Percentiles rank a stretch among this genome's conserved stretches.
phyloP scores from a whole-genome alignment of 2,113 vertebrate species.

The Hydropotes inermis region DNA sequence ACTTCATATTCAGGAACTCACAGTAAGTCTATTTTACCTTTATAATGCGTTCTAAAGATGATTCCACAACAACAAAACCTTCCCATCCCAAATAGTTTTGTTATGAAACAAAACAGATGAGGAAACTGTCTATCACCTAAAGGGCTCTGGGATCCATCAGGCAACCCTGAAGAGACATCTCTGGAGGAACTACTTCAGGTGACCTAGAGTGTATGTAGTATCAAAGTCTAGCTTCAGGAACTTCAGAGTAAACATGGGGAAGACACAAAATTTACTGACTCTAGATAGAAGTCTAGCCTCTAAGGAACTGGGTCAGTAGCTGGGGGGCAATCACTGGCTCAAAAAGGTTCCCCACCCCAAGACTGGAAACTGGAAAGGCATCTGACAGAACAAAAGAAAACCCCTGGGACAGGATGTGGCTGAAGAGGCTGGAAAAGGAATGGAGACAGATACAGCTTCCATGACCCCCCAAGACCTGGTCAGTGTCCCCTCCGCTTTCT shows the following conservation, averaged over 20 bases:
- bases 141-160: neutral
- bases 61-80: neutral
- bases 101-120: neutral
- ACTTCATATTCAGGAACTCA: neutral
- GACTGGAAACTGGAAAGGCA: neutral
- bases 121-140: neutral
- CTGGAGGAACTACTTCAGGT: neutral
- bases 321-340: neutral
- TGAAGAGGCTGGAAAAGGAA: neutral
- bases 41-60: neutral
- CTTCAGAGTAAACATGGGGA: neutral
- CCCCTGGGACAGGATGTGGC: neutral
- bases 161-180: neutral
- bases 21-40: neutral
- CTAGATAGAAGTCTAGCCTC: neutral
- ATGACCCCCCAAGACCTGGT: rapidly evolving
- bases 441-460: neutral
- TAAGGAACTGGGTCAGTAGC: neutral
- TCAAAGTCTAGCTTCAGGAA: neutral
- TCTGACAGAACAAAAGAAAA: neutral
- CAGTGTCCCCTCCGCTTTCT: neutral
- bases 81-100: neutral
- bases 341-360: neutral
- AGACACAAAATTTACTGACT: neutral
- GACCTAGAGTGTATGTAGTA: neutral